Percentiles rank a stretch among this genome's conserved stretches.
These are phyloP conservation scores for Chamaedrilus cognettii DNA, from an alignment of 2,888 invertebrate genomes.

Conservation along the genomic window DNA sequence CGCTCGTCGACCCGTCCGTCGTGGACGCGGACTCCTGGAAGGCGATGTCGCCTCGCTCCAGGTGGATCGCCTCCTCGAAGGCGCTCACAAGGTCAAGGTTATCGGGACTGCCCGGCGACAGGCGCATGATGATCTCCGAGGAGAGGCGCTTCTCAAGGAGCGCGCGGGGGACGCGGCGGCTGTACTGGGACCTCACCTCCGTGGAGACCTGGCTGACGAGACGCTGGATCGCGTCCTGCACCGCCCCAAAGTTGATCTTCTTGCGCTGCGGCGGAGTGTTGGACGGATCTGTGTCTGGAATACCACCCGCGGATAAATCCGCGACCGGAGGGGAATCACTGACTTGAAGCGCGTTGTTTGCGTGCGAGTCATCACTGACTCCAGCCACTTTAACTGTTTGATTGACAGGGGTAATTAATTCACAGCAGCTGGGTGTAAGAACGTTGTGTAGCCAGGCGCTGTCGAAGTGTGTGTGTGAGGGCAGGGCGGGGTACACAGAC, in stretches of 20 bases:
- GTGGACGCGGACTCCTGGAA: not conserved
- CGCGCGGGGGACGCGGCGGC: constrained; percentile 16
- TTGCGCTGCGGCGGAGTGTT: constrained; percentile 5
- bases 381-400: too few relatives aligned
- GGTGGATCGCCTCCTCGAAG: constrained; percentile 13
- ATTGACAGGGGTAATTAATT: too few relatives aligned
- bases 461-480: not conserved
- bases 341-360: not conserved
- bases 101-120: constrained; percentile 18
- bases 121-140: constrained; percentile 21
- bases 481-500: not conserved
- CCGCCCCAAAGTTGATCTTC: constrained; percentile 33
- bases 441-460: constrained; percentile 5
- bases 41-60: not conserved
- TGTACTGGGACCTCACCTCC: constrained; percentile 29
- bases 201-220: constrained; percentile 34
- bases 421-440: not conserved
- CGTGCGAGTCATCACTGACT: not conserved
- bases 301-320: too few relatives aligned
- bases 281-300: too few relatives aligned
- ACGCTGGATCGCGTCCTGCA: constrained; percentile 36
- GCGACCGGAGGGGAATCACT: not conserved
- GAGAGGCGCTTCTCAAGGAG: constrained; percentile 26
- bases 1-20: not conserved
- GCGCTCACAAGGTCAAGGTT: constrained; percentile 7